Percentiles rank a stretch among this genome's conserved stretches.
Conservation (phyloP, 1,140 invertebrate genomes). For the Listronotus oregonensis region DNA sequence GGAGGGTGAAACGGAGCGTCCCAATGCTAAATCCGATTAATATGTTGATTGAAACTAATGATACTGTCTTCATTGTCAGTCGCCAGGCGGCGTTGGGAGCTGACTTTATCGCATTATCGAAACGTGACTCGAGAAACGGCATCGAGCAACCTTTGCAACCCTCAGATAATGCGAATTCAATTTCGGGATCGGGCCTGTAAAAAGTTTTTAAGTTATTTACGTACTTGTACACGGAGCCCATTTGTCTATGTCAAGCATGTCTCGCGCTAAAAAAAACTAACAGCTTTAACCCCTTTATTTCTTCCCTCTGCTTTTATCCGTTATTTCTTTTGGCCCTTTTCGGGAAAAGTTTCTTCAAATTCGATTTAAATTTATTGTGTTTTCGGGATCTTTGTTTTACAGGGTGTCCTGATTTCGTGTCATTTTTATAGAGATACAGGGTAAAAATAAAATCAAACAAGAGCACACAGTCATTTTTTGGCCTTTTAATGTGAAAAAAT, state of each 20-base stretch:
- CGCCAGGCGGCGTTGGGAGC: slow-evolving; percentile 39
- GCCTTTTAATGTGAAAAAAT: too few relatives aligned
- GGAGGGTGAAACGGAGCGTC: slow-evolving; percentile 43
- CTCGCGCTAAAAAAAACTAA: slow-evolving; percentile 14
- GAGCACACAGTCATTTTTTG: too few relatives aligned
- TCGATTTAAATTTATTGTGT: slow-evolving; percentile 6
- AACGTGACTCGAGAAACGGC: slow-evolving; percentile 40
- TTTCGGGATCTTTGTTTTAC: too few relatives aligned
- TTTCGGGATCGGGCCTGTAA: slow-evolving; percentile 31
- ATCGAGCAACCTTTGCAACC: slow-evolving; percentile 19
- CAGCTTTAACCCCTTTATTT: slow-evolving; percentile 26
- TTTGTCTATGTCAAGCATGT: slow-evolving; percentile 20
- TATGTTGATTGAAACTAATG: slow-evolving; percentile 56
- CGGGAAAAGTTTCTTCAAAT: neutral
- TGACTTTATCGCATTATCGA: slow-evolving; percentile 35
- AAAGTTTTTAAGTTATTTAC: slow-evolving; percentile 42
- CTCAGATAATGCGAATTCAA: slow-evolving; percentile 39
- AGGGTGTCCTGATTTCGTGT: too few relatives aligned
- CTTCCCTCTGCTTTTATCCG: slow-evolving; percentile 11
- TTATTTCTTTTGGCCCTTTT: slow-evolving; percentile 20
- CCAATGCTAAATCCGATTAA: slow-evolving; percentile 50
- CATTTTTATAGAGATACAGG: too few relatives aligned
- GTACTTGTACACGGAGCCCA: slow-evolving; percentile 28
- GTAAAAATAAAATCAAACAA: too few relatives aligned
- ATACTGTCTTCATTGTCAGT: slow-evolving; percentile 53